A percentile compares a stretch with the other conserved stretches of the same genome.
Conservation (phyloP, 2,113 vertebrate genomes). For the Pundamilia nyererei region DNA sequence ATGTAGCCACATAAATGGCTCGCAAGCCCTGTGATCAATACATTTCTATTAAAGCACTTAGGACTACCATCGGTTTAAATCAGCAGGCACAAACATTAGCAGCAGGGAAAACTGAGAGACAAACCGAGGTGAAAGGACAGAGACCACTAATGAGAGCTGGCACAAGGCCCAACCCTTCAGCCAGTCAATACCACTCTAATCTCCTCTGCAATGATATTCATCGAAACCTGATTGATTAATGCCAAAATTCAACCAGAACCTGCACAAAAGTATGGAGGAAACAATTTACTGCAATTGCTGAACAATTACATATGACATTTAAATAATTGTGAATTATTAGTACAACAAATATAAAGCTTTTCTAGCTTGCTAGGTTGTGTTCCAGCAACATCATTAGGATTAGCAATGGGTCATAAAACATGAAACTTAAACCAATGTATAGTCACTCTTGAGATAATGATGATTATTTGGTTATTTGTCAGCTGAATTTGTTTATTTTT, state of each 20-base stretch:
- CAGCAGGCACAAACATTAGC: conserved; percentile 24
- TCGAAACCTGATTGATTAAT: conserved; percentile 55
- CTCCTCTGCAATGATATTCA: conserved; percentile 41
- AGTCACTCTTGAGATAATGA: not conserved
- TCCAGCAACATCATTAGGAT: not conserved
- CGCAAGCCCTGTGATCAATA: conserved; percentile 57
- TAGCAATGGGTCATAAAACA: not conserved
- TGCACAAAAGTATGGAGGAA: not conserved
- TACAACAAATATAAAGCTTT: not conserved
- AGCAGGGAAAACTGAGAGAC: conserved; percentile 23
- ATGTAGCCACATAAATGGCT: conserved; percentile 29
- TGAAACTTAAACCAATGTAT: not conserved
- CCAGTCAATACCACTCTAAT: conserved; percentile 57
- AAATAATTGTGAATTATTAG: not conserved
- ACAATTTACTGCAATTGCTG: not conserved
- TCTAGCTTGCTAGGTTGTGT: not conserved
- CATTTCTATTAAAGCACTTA: conserved; percentile 64
- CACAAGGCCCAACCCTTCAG: conserved; percentile 12
- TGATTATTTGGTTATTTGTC: not conserved
- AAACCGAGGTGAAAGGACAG: conserved; percentile 50
- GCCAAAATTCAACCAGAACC: conserved; percentile 3
- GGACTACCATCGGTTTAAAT: conserved; percentile 53
- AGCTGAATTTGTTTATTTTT: not conserved
- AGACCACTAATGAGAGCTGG: conserved; percentile 55
- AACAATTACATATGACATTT: not conserved